These are phyloP conservation scores for Coronaproctus castanopsis DNA, from an alignment of 2,888 invertebrate species.

Conservation along the genomic window DNA sequence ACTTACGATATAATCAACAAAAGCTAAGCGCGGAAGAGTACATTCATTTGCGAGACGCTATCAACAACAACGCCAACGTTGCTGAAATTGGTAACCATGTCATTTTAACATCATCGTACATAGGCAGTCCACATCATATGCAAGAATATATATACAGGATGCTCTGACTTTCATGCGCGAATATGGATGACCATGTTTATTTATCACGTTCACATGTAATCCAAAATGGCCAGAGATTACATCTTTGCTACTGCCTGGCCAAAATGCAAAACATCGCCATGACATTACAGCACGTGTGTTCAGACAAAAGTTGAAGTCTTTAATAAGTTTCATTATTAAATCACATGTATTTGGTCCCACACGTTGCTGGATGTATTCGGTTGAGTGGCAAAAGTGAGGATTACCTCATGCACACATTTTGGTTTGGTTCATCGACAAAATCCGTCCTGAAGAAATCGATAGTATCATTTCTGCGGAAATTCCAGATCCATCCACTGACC, in stretches of 20 bases:
- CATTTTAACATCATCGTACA: slow-evolving; percentile 22
- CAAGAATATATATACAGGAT: slow-evolving; percentile 24
- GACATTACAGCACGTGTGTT: slow-evolving; percentile 15
- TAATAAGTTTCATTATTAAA: slow-evolving; percentile 14
- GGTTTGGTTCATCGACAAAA: slow-evolving; percentile 23
- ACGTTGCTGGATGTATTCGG: slow-evolving; percentile 20
- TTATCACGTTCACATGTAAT: slow-evolving; percentile 22
- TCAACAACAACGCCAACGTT: slow-evolving; percentile 19
- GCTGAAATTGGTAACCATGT: slow-evolving; percentile 19
- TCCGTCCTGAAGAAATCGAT: slow-evolving; percentile 23
- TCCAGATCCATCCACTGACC: slow-evolving; percentile 20
- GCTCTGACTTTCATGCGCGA: slow-evolving; percentile 23
- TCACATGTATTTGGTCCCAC: slow-evolving; percentile 14
- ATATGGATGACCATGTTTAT: slow-evolving; percentile 21
- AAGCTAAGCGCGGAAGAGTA: slow-evolving; percentile 21
- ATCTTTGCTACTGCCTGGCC: slow-evolving; percentile 14
- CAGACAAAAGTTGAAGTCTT: slow-evolving; percentile 14
- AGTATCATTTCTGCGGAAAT: slow-evolving; percentile 23
- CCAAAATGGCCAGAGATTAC: slow-evolving; percentile 22
- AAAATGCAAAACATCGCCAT: slow-evolving; percentile 21
- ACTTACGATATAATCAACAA: slow-evolving; percentile 22
- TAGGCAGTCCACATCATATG: slow-evolving; percentile 22
- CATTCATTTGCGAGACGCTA: slow-evolving; percentile 23
- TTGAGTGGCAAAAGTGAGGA: slow-evolving; percentile 22
- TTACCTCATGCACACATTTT: slow-evolving; percentile 23